phyloP scores from a whole-genome alignment of 2,797 vertebrate genomes.

The Staurois parvus region DNA sequence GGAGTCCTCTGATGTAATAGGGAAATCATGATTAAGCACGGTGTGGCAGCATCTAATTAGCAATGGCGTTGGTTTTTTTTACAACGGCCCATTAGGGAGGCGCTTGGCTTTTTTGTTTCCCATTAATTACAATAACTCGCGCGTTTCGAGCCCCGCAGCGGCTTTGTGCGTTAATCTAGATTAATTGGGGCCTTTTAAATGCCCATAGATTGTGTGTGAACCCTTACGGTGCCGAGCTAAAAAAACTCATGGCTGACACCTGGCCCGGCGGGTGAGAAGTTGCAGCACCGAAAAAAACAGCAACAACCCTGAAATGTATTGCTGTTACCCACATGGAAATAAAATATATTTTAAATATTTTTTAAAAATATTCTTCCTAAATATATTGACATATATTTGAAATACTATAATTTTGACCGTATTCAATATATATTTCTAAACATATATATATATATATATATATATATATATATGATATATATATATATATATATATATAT shows the following conservation, averaged over 20 bases:
- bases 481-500: too few species aligned
- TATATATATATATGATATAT: too few species aligned
- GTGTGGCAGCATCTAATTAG: too few species aligned
- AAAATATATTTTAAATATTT: too few species aligned
- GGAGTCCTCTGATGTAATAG: too few species aligned
- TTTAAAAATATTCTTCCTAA: too few species aligned
- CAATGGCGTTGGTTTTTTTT: background rate
- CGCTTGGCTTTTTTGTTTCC: background rate
- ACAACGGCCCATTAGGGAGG: conserved; percentile 1
- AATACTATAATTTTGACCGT: too few species aligned
- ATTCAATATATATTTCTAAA: too few species aligned
- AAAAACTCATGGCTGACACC: background rate
- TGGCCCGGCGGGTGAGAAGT: background rate
- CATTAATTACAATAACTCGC: background rate
- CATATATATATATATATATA: too few species aligned
- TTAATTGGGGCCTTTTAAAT: background rate
- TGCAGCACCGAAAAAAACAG: background rate
- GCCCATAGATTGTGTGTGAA: background rate
- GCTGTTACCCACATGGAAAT: too few species aligned
- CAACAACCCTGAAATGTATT: background rate
- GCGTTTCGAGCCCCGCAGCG: background rate
- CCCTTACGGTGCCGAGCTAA: background rate
- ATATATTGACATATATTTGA: too few species aligned
- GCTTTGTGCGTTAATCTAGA: background rate
- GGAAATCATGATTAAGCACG: too few species aligned